phyloP scores from a whole-genome alignment of 1,140 invertebrate genomes.

The Hyphantria cunea region DNA sequence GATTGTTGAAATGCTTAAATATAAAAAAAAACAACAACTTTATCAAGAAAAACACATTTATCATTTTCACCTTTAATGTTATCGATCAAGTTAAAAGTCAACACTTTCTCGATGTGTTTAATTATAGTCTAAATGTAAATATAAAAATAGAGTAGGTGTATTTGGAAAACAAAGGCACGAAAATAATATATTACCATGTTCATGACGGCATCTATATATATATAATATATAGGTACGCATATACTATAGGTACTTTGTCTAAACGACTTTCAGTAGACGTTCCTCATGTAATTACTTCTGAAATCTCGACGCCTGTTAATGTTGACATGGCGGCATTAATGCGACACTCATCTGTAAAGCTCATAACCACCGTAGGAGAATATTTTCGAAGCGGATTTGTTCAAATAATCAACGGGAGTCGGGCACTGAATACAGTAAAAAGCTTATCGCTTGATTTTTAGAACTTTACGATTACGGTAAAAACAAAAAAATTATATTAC shows the following conservation, averaged over 20 bases:
- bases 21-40: no score
- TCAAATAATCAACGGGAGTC: constrained; percentile 6
- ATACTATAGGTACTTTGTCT: constrained; percentile 19
- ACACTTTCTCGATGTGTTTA: no score
- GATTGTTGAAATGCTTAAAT: no score
- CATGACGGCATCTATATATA: background rate
- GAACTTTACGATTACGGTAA: background rate
- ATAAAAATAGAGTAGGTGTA: no score
- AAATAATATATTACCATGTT: no score
- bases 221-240: no score
- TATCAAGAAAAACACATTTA: no score
- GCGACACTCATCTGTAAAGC: constrained; percentile 28
- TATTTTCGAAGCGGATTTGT: constrained; percentile 20
- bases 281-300: constrained; percentile 32
- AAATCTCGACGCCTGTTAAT: constrained; percentile 28
- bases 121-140: no score
- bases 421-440: background rate
- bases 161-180: no score
- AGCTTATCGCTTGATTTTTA: background rate
- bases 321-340: constrained; percentile 30
- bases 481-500: no score
- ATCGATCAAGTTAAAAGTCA: no score
- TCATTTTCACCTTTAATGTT: no score
- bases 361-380: constrained; percentile 14
- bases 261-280: constrained; percentile 10